These are phyloP conservation scores for Pseudochaenichthys georgianus DNA, from an alignment of 2,797 vertebrate species.

Conservation along the genomic window DNA sequence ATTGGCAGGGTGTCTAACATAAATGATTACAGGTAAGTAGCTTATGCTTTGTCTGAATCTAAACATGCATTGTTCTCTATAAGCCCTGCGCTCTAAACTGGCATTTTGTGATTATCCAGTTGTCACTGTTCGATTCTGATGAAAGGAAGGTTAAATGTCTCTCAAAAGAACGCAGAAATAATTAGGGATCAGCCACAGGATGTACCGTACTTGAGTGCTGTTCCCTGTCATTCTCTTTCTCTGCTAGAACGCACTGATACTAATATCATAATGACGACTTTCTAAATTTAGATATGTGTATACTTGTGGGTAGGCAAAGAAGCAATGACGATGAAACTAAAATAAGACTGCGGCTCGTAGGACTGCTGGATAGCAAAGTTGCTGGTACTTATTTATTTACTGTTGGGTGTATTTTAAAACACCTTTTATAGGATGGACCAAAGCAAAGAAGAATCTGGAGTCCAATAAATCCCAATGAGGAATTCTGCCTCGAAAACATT, in stretches of 20 bases:
- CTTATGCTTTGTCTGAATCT: constrained; percentile 36
- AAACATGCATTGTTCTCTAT: constrained; percentile 43
- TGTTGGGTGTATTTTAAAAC: background rate
- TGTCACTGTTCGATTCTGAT: constrained; percentile 9
- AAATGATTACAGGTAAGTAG: constrained; percentile 35
- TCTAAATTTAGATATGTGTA: constrained; percentile 65
- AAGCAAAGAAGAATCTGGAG: background rate
- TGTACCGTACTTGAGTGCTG: constrained; percentile 12
- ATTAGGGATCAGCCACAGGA: constrained; percentile 32
- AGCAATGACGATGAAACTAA: constrained; percentile 59
- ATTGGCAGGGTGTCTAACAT: background rate
- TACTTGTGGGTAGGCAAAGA: constrained; percentile 41
- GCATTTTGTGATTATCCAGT: constrained; percentile 39
- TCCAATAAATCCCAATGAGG: constrained; percentile 7
- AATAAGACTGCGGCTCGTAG: constrained; percentile 50
- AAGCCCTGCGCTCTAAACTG: constrained; percentile 14
- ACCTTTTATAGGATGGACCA: background rate
- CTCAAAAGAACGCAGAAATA: background rate
- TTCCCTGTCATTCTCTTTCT: constrained; percentile 28
- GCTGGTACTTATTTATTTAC: constrained; percentile 32
- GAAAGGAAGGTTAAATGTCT: constrained; percentile 31
- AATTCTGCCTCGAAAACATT: background rate
- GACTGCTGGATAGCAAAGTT: constrained; percentile 21
- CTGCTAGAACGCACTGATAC: constrained; percentile 28
- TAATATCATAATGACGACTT: constrained; percentile 49